phyloP scores from a whole-genome alignment of 2,888 invertebrate genomes.

The Gastrophysa polygoni region DNA sequence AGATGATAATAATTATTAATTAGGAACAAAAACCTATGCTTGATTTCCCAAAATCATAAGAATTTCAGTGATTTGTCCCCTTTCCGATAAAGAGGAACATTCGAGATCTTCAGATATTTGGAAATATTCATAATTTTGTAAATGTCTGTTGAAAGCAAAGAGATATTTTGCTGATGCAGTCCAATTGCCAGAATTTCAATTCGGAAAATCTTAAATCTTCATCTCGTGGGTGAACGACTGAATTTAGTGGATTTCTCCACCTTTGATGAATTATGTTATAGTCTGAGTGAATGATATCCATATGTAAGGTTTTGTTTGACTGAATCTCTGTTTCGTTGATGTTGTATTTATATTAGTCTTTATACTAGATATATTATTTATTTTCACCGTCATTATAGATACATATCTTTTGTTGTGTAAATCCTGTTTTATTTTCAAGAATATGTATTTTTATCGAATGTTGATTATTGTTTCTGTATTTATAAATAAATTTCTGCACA shows the following conservation, averaged over 20 bases:
- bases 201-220: too few species aligned
- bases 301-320: background rate
- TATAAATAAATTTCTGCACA: background rate
- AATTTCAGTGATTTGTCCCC: too few species aligned
- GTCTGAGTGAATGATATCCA: background rate
- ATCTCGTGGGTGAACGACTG: constrained; percentile 10
- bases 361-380: background rate
- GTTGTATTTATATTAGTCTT: background rate
- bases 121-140: too few species aligned
- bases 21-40: too few species aligned
- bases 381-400: background rate
- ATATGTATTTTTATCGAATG: background rate
- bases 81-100: too few species aligned
- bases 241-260: constrained; percentile 13
- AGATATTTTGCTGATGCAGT: too few species aligned
- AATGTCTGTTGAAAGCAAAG: too few species aligned
- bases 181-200: too few species aligned
- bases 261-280: background rate
- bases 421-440: background rate
- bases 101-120: too few species aligned
- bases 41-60: too few species aligned
- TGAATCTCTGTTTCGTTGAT: background rate
- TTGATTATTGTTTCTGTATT: background rate
- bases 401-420: background rate
- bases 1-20: too few species aligned